Base-by-base conservation (phyloP, 2,113 vertebrate genomes). In the Paradisaea rubra region DNA sequence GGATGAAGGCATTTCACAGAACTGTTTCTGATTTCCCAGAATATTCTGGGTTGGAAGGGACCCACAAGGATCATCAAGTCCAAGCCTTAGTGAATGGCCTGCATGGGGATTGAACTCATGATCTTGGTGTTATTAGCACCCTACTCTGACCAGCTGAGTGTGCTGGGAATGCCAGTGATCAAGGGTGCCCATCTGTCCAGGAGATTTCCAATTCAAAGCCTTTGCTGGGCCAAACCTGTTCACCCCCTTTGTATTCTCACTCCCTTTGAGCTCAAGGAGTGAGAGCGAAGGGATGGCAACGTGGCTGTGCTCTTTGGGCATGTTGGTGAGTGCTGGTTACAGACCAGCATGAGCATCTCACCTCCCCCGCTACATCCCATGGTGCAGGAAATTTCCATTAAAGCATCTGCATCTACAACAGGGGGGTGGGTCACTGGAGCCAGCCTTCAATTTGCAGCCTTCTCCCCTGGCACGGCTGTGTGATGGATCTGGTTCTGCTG, bases 291-390 rank as follows among this genome's bases (percentile, higher is more conserved):
- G 27, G 18, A 42, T 10, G 35, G n/a, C 5, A 31, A 44, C 0
- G 0, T 3, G 35, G 57, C 49, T 59, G 9, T 47, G n/a, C 44
- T 70, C 22, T 37, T 12, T n/a, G 28, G 30, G 35, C 54, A 53
- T 0, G 0, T 0, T 66, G 37, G 20, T 0, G 0, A 71, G 47
- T 5, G 23, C 49, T 82, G 59, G 19, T 60, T 31, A 53, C 66
- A 65, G 53, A 50, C 6, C 57, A 80, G 28, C 25, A 17, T 0
- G 25, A 35, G 2, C 44, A 31, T 28, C 65, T 45, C 74, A 35
- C 56, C 0, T 0, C 23, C 49, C 19, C 57, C 37, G 44, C 23
- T 7, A 17, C 27, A 39, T 3, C 18, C 49, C 30, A 17, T 0
- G 4, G 66, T 47, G 13, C 76, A 69, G 63, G 13, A 31, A 15